Base-by-base conservation (phyloP, 2,113 vertebrate genomes). In the Xenopus borealis region DNA sequence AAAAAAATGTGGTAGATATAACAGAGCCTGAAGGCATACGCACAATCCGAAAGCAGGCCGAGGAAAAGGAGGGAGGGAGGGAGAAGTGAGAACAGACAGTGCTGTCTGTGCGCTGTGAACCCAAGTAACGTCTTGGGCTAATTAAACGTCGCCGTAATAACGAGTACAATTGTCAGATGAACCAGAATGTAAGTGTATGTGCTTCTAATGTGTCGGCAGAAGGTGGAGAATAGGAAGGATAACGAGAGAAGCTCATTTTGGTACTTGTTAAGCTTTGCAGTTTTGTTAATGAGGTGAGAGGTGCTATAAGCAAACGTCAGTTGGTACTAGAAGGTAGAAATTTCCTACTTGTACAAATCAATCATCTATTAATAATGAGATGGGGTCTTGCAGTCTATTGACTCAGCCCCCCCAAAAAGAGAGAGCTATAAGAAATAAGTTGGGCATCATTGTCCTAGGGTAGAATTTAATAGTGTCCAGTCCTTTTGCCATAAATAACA, bases 261-360 rank as follows among this genome's bases (percentile, higher is more conserved):
- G 50, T 76, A 76, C 74, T 76, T 76, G 74, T 70, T 62, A 69
- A 64, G 61, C 59, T 63, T 57, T 70, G 74, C 74, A 64, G 74
- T 30, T 63, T 76, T 64, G 58, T 70, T 76, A 76, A 70, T 76
- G 74, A 75, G 58, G 59, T 75, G 75, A 71, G 80, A 79, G 72
- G 70, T 80, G 62, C 9, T 70, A 53, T 79, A 86, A 82, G 81
- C 81, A 85, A 81, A 81, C 59, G 67, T 81, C 82, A 79, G 80
- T 79, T 85, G 78, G 83, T 75, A 81, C 50, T 59, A 75, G 82
- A 82, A 85, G 52, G 72, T 78, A 66, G 78, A 80, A 53, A 16
- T 64, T 18, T 17, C 66, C 66, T 62, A 52, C 62, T 18, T 10
- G 9, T 58, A 19, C 9, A 78, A 79, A 62, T 40, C 33, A 40